A percentile compares a stretch with the other conserved stretches of the same genome.
phyloP scores from a whole-genome alignment of 2,888 invertebrate species.

The Ptilodon capucinus region DNA sequence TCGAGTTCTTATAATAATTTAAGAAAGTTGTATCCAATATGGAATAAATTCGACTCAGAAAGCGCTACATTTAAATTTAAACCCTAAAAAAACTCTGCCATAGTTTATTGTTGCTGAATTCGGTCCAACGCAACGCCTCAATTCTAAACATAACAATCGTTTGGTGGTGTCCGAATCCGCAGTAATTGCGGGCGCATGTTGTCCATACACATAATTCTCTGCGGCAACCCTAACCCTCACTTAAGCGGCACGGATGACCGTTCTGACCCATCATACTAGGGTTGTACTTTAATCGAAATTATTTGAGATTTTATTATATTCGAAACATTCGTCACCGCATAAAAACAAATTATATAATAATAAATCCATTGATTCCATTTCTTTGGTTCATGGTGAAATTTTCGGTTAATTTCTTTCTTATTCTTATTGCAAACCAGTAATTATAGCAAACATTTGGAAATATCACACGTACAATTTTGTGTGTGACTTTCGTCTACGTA shows the following conservation, averaged over 20 bases:
- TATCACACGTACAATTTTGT: too few species aligned
- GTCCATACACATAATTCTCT: conserved; percentile 55
- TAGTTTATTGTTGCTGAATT: not conserved
- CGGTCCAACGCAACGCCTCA: not conserved
- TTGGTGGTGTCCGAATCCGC: conserved; percentile 30
- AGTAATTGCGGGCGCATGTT: conserved; percentile 59
- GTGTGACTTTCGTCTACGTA: too few species aligned
- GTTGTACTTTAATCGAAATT: conserved; percentile 31
- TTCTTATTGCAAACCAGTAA: too few species aligned
- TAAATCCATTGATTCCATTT: too few species aligned
- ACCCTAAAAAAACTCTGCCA: not conserved
- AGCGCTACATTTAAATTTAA: not conserved
- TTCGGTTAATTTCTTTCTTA: too few species aligned
- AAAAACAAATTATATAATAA: too few species aligned
- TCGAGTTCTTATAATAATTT: too few species aligned
- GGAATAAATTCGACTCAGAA: not conserved
- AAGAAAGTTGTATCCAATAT: too few species aligned
- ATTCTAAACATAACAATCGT: conserved; percentile 33
- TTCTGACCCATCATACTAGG: conserved; percentile 53
- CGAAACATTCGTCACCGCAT: too few species aligned
- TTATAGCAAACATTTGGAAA: too few species aligned
- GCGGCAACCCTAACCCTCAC: conserved; percentile 57
- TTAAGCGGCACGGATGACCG: conserved; percentile 49
- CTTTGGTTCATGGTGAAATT: too few species aligned
- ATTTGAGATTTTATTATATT: too few species aligned